Evolutionary conservation across 2,888 invertebrate genomes (phyloP), one percentile per base, ranked within the genome.

Genomic region (Harpalus rubripes): DNA sequence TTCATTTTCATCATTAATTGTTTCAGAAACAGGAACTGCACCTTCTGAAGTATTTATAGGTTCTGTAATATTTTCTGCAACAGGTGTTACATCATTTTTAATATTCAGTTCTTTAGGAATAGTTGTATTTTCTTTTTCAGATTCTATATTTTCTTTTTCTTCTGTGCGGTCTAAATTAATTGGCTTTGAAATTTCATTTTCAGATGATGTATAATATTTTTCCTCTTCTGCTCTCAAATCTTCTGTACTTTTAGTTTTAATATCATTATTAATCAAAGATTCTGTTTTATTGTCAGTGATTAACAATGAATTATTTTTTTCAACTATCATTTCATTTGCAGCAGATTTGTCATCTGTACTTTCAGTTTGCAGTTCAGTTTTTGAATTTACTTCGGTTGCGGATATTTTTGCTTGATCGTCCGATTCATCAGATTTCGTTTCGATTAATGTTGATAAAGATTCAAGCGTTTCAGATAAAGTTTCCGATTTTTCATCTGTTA

Each of bases 401-500:
- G 16, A 72, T 59, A 74, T 80, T 63, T 81, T 83, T 39, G 26
- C n/a, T 84, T 86, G 85, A 44, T 22, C 81, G 65, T 81, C 85
- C 78, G 63, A 32, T 18, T 80, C 80, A 16, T 80, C 80, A 41
- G 61, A 78, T 22, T 78, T 78, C 26, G 10, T 80, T 16, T 61
- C 80, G 5, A 80, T 80, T 80, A 80, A 80, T 3, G 59, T 80
- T 16, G 59, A 32, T 80, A 80, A 80, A 12, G 80, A 80, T 74
- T 84, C 59, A 52, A 32, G 41, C 68, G 39, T 85, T 72, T 82
- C 81, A 65, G 63, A 82, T 52, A 86, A 80, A 41, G 74, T 76
- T 52, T 81, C 74, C 16, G 85, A 78, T 79, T 86, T 84, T 26
- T 86, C 81, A 79, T 74, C 56, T 78, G 86, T 86, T 15, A 59